These are phyloP conservation scores for Dugesia japonica DNA, from an alignment of 2,888 invertebrate genomes.

Conservation along the genomic window DNA sequence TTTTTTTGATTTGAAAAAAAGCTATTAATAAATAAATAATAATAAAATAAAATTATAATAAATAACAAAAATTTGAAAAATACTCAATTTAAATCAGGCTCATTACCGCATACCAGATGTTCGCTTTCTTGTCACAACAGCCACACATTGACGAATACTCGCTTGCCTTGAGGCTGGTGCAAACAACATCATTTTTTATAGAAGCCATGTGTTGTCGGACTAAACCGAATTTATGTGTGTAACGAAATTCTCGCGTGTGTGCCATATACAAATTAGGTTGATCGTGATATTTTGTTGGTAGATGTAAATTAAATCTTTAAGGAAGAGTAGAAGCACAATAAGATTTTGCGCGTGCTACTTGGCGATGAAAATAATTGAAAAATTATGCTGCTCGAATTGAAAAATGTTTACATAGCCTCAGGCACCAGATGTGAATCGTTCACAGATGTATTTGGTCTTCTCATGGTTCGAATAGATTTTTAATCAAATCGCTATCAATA, in stretches of 20 bases:
- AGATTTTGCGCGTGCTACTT: background rate
- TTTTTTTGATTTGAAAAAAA: too few relatives aligned
- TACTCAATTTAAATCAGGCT: slow-evolving; percentile 20
- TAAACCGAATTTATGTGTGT: background rate
- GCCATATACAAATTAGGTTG: background rate
- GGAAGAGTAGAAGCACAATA: slow-evolving; percentile 6
- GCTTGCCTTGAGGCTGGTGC: slow-evolving; percentile 13
- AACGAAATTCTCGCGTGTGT: background rate
- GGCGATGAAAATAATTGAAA: slow-evolving; percentile 9
- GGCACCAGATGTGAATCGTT: slow-evolving; percentile 20
- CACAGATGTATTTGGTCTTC: slow-evolving; percentile 13
- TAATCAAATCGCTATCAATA: slow-evolving; percentile 9
- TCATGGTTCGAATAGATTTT: slow-evolving; percentile 16
- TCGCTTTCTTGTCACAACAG: slow-evolving; percentile 20
- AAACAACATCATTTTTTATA: slow-evolving; percentile 20
- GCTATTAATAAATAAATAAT: too few relatives aligned
- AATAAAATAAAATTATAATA: background rate
- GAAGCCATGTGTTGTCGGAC: slow-evolving; percentile 14
- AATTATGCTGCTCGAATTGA: slow-evolving; percentile 20
- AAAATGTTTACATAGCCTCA: slow-evolving; percentile 20
- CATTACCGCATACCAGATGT: slow-evolving; percentile 10
- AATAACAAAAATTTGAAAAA: background rate
- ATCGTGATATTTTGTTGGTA: background rate
- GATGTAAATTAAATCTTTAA: background rate
- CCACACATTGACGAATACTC: background rate